Evolutionary conservation across 2,113 vertebrate species (phyloP), one percentile per base, ranked within the genome.

Genomic region (Microtus montanus): DNA sequence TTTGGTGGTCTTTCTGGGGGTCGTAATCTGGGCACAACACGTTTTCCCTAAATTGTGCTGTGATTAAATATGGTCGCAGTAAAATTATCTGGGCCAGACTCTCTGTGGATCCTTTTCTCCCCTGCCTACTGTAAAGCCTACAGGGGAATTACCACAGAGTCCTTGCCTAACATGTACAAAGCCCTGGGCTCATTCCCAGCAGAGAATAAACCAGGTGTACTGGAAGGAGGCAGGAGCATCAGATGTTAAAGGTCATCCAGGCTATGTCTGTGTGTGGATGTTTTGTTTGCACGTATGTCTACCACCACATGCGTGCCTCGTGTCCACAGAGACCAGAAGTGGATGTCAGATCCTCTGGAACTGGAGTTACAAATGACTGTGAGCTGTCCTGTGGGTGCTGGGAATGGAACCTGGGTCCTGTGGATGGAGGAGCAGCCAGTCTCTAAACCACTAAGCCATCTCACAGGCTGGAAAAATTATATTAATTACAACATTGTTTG

Each of bases 221-320:
- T 61, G n/a, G 79, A 83, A 63, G 54, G 13, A 38, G 38, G 7
- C 77, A 54, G 33, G 49, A 54, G 8, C 38, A 12, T 33, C 79
- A 38, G 35, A 35, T 49, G 41, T 20, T 68, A 41, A 68, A 68
- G 63, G 63, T 20, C 83, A 47, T 2, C 64, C 38, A 13, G 28
- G 12, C 20, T 52, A 26, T 28, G 24, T 3, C 14, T 30, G 80
- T 44, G 58, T 38, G 28, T 84, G 82, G 12, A 24, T 20, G 38
- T 20, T 83, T 41, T 64, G 24, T 38, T n/a, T 41, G 54, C 54
- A 41, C 17, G 13, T 28, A 30, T 83, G 24, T 26, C n/a, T 9
- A 17, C 13, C 6, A 33, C 8, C 61, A 19, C 2, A 3, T 61
- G 79, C 0, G 2, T 44, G n/a, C 9, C 58, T 14, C 9, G 9